Evolutionary conservation across 2,888 invertebrate species (phyloP).

Genomic region (Micoletzkya japonica): DNA sequence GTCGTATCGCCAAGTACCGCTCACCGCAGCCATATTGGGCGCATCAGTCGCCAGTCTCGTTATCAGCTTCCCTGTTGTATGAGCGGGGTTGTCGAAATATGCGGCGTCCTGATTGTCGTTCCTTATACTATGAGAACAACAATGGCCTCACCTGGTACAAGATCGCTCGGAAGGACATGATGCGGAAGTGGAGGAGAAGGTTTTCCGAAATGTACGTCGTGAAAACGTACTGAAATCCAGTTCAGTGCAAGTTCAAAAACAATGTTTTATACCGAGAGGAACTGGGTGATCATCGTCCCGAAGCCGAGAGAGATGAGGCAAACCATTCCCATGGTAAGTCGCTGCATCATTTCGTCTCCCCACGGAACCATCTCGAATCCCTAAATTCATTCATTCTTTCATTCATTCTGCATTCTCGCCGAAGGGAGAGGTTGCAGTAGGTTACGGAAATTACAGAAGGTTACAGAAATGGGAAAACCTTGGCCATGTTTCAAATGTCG

Average conservation of each 20-base stretch:
- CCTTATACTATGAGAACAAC: background rate
- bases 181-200: constrained; percentile 51
- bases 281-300: background rate
- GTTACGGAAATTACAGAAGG: no score
- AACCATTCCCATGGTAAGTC: background rate
- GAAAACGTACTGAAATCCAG: constrained; percentile 38
- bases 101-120: constrained; percentile 55
- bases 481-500: no score
- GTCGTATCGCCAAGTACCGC: constrained; percentile 26
- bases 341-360: constrained; percentile 44
- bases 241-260: background rate
- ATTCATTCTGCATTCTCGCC: no score
- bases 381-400: constrained; percentile 19
- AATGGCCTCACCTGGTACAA: constrained; percentile 60
- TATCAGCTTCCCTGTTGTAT: constrained; percentile 65
- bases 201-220: constrained; percentile 51
- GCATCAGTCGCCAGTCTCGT: constrained; percentile 66
- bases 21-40: constrained; percentile 65
- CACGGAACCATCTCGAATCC: constrained; percentile 40
- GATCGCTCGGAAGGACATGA: constrained; percentile 57
- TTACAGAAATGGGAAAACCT: no score
- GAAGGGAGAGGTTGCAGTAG: no score
- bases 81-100: constrained; percentile 66
- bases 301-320: background rate
- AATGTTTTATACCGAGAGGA: background rate